Conservation (phyloP, 2,888 invertebrate species). For the Machimus rusticus region DNA sequence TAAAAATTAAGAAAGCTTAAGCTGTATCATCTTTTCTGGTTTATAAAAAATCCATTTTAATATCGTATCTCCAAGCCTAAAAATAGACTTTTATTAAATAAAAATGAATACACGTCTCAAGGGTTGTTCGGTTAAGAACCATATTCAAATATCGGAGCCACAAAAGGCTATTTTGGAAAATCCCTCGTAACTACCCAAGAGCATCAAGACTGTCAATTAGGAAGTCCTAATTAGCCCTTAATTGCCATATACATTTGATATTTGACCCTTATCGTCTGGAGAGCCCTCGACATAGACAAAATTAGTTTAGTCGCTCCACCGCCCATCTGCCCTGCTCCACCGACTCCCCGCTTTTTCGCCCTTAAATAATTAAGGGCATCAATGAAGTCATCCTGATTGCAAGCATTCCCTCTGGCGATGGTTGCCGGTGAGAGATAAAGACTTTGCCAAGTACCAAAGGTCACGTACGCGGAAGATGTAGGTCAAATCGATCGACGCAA, state of each 20-base stretch:
- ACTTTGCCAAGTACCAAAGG: not conserved
- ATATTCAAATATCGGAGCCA: not conserved
- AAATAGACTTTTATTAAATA: not conserved
- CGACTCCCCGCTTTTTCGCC: not conserved
- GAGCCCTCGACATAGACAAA: not conserved
- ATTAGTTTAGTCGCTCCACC: not conserved
- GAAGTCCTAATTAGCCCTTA: not conserved
- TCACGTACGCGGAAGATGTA: not conserved
- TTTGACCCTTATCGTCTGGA: not conserved
- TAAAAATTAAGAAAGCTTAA: no score
- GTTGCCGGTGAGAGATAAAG: not conserved
- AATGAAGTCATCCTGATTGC: not conserved
- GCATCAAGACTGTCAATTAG: not conserved
- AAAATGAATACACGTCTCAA: not conserved
- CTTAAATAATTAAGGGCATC: not conserved
- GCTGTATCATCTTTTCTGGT: not conserved
- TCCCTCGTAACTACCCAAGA: not conserved
- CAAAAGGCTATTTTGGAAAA: not conserved
- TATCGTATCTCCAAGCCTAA: not conserved
- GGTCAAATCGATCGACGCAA: slow-evolving; percentile 17
- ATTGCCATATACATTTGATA: not conserved
- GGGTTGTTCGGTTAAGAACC: not conserved
- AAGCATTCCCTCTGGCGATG: not conserved
- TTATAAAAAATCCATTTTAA: not conserved
- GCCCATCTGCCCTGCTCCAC: not conserved